These are phyloP conservation scores for Allygus modestus DNA, from an alignment of 2,888 invertebrate genomes.

Conservation along the genomic window DNA sequence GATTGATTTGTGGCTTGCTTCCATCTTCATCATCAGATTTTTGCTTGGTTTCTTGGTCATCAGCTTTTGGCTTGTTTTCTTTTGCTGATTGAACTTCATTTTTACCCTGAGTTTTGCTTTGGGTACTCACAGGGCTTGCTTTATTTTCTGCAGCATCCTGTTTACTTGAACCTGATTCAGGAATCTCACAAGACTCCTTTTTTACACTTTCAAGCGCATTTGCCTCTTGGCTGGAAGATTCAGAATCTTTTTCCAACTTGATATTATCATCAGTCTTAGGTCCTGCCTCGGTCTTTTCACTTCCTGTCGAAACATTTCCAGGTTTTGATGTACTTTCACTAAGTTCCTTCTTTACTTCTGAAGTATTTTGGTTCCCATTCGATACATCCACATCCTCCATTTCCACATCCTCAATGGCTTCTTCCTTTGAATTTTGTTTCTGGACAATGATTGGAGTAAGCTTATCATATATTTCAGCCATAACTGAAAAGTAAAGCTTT, in stretches of 20 bases:
- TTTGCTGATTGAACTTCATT: not conserved
- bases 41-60: too few species aligned
- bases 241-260: not conserved
- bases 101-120: not conserved
- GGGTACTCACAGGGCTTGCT: not conserved
- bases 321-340: slow-evolving; percentile 22
- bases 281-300: not conserved
- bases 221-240: not conserved
- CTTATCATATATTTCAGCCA: slow-evolving; percentile 80
- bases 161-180: not conserved
- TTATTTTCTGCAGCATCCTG: not conserved
- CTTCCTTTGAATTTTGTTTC: slow-evolving; percentile 58
- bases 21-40: too few species aligned
- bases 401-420: slow-evolving; percentile 55
- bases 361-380: slow-evolving; percentile 4
- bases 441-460: slow-evolving; percentile 43
- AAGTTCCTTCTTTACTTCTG: slow-evolving; percentile 30
- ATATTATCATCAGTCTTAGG: not conserved
- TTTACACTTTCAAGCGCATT: not conserved
- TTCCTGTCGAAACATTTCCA: not conserved
- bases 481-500: slow-evolving; percentile 82
- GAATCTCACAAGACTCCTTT: not conserved
- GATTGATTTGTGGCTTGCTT: not conserved
- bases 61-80: not conserved
- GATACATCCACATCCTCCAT: slow-evolving; percentile 56